Base-by-base conservation (phyloP, 2,888 invertebrate species). In the Perizoma affinitatum region DNA sequence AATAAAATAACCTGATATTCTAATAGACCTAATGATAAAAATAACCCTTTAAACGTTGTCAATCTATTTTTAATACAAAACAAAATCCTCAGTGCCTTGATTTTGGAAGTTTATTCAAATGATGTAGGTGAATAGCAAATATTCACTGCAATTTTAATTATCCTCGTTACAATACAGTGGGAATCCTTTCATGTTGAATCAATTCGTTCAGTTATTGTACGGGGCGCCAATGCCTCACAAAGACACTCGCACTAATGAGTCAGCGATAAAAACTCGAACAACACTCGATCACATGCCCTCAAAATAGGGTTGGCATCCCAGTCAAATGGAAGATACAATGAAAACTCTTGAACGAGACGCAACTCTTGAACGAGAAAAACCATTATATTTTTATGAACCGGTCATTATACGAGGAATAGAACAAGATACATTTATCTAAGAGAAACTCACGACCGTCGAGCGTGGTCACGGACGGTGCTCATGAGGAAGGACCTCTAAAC, bases 201-300 rank as follows among this genome's bases (percentile, higher is more conserved):
- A 84, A 82, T 84, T 86, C 75, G 76, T 76, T 82, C 84, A 82
- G 84, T 85, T 74, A 79, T 82, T 81, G 81, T 73, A 64, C 38
- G 58, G 60, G 70, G 76, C 78, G 76, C 76, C 75, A 76, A 78
- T 73, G 67, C 76, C 73, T 78, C 74, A 90, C 90, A 90, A 90
- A 90, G 89, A 86, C 84, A 85, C 90, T 87, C 85, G 83, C 87
- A 88, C 88, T 90, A 91, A 91, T 91, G 90, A 91, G 88, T 90
- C 88, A 86, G 82, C 83, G 88, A 90, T 90, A 91, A 90, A 90
- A 90, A 90, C 88, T 80, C 83, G 83, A 84, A 86, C 84, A 85
- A 84, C 87, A 84, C 89, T 88, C 87, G 83, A 90, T 90, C 88
- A 87, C 81, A 84, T 81, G 78, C 82, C 73, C 78, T 75, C 70